Percentiles rank a stretch among this genome's conserved stretches.
Conservation (phyloP, 2,888 invertebrate genomes). For the Ophion slaviceki region DNA sequence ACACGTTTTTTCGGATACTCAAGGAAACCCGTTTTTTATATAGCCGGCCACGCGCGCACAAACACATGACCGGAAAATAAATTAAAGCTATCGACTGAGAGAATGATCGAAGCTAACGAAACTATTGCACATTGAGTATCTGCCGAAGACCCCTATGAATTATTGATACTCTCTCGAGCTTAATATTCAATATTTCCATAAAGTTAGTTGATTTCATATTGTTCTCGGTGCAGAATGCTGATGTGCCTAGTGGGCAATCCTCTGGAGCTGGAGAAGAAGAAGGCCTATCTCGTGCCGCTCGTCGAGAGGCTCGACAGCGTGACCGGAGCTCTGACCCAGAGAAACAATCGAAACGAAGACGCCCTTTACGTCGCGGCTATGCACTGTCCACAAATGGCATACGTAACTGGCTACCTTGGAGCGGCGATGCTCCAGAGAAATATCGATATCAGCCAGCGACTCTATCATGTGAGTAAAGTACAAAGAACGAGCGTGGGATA, state of each 20-base stretch:
- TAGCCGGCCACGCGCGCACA: background rate
- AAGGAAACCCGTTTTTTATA: background rate
- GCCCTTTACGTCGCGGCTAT: slow-evolving; percentile 79
- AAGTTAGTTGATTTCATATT: background rate
- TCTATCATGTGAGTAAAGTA: slow-evolving; percentile 68
- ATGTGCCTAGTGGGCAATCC: slow-evolving; percentile 78
- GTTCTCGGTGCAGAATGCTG: slow-evolving; percentile 70
- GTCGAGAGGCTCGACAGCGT: slow-evolving; percentile 75
- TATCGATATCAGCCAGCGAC: slow-evolving; percentile 74
- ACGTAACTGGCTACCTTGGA: slow-evolving; percentile 77
- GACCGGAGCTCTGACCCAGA: slow-evolving; percentile 70
- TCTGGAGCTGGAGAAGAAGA: slow-evolving; percentile 72
- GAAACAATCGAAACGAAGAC: slow-evolving; percentile 75
- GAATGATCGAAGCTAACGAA: no score
- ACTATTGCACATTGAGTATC: no score
- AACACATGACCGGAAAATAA: background rate
- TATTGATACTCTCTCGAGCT: no score
- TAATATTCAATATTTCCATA: no score
- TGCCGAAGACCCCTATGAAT: no score
- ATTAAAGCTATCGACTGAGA: background rate
- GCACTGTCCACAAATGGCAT: slow-evolving; percentile 75
- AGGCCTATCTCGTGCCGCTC: slow-evolving; percentile 75
- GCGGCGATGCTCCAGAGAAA: slow-evolving; percentile 75
- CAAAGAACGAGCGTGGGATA: background rate
- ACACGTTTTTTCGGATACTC: background rate